These are phyloP conservation scores for Neocrepidodera transversa DNA, from an alignment of 2,888 invertebrate genomes.

Conservation along the genomic window DNA sequence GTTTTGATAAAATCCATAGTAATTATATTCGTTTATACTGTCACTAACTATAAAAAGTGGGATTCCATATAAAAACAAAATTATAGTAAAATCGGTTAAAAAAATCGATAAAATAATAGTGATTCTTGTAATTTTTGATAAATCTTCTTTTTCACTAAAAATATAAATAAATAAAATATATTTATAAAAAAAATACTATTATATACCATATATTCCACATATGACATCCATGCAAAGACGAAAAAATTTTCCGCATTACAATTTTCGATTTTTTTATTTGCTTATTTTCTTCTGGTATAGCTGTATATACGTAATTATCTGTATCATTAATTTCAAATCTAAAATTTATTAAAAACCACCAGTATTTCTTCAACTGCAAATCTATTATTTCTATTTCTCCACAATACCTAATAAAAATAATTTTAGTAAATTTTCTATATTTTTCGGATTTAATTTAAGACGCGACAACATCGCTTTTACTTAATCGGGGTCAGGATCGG, in stretches of 20 bases:
- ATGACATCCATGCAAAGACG: conserved; percentile 17
- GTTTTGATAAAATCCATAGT: conserved; percentile 33
- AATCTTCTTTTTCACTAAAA: conserved; percentile 35
- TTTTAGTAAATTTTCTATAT: too few relatives aligned
- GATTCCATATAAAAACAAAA: conserved; percentile 39
- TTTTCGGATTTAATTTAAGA: too few relatives aligned
- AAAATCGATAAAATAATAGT: conserved; percentile 44
- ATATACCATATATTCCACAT: conserved; percentile 36
- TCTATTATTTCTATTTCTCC: conserved; percentile 45
- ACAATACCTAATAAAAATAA: conserved; percentile 45
- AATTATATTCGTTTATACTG: conserved; percentile 35
- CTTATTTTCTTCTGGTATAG: not conserved
- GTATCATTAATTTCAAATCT: conserved; percentile 40
- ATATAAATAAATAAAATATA: not conserved
- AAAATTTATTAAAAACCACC: conserved; percentile 42
- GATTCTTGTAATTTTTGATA: conserved; percentile 40
- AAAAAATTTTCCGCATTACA: not conserved
- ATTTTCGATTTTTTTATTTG: not conserved
- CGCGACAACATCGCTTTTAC: too few relatives aligned
- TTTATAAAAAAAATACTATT: not conserved
- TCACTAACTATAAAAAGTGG: conserved; percentile 44
- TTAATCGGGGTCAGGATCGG: too few relatives aligned
- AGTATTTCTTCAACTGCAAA: conserved; percentile 43
- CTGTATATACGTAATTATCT: conserved; percentile 21
- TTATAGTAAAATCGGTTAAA: conserved; percentile 37